Evolutionary conservation across 2,797 vertebrate genomes (phyloP).

Genomic region (Spondyliosoma cantharus): DNA sequence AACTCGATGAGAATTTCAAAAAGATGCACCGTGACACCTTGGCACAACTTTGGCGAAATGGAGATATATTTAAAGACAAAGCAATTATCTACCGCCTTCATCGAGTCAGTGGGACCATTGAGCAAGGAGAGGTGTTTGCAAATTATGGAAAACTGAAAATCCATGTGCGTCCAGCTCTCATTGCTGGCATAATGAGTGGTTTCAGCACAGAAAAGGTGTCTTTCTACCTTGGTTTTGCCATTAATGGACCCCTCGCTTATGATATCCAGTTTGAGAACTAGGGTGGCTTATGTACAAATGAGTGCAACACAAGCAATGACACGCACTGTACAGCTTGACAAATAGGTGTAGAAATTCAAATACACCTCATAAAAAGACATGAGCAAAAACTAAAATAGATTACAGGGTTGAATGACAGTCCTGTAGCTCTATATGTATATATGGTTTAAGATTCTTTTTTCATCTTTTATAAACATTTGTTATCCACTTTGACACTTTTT

Average conservation of each 20-base stretch:
- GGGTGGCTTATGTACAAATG: background rate
- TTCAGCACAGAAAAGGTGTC: slow-evolving; percentile 83
- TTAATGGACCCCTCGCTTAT: slow-evolving; percentile 82
- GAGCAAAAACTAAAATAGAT: background rate
- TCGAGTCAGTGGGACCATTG: slow-evolving; percentile 76
- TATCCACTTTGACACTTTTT: too few relatives aligned
- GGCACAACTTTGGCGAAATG: slow-evolving; percentile 79
- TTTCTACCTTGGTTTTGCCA: slow-evolving; percentile 87
- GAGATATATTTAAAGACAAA: slow-evolving; percentile 80
- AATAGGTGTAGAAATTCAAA: background rate
- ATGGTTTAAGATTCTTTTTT: too few relatives aligned
- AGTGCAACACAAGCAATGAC: background rate
- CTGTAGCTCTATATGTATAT: background rate
- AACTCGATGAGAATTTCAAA: slow-evolving; percentile 77
- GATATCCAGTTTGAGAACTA: slow-evolving; percentile 77
- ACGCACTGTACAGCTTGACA: background rate
- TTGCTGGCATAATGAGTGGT: slow-evolving; percentile 75
- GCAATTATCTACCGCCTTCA: slow-evolving; percentile 74
- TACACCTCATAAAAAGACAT: background rate
- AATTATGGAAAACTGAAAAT: slow-evolving; percentile 79
- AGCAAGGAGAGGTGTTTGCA: slow-evolving; percentile 74
- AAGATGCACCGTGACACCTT: slow-evolving; percentile 47
- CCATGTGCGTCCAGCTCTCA: slow-evolving; percentile 71
- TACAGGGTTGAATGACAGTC: background rate
- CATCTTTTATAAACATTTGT: too few relatives aligned